Evolutionary conservation across 2,888 invertebrate species (phyloP), one percentile per base, ranked within the genome.

Genomic region (Agrotis exclamationis): DNA sequence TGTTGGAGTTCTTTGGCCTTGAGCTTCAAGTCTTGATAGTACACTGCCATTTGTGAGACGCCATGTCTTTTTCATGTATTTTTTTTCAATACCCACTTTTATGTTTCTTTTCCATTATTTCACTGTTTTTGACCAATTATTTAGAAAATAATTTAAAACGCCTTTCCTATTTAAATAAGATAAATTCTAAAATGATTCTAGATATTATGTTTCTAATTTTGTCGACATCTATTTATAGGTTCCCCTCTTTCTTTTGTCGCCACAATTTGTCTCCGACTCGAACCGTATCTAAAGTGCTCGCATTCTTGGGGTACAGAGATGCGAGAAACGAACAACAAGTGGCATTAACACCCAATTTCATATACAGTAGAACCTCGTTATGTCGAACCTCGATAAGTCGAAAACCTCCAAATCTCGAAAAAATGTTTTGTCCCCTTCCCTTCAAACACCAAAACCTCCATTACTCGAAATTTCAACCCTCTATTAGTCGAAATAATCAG

Each of bases 231-330:
- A 76, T 76, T 76, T 83, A 64, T 78, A 74, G 68, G 22, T 66
- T 65, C 77, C 83, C 77, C 70, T 82, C 74, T 62, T 70, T 77
- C 69, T 72, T 80, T 80, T 82, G 82, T 76, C 72, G 74, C 50
- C 56, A 64, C 20, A 78, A 71, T 80, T 78, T 81, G 74, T 79
- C 79, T 69, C 60, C 56, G 50, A 57, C 65, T 72, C 56, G 62
- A 68, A 68, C 60, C 45, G 47, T 68, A 65, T 68, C 54, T 71
- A 54, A 71, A 71, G 53, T 77, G 62, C 57, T 63, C 54, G 54
- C 64, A 70, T 72, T 63, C 47, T 58, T 48, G 47, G 51, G 47
- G 58, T 65, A 70, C 59, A n/a, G 3, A 44, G 50, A 53, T 56
- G 63, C 53, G 39, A 53, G 54, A 63, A 67, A 54, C 47, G 59